Conservation (phyloP, 2,113 vertebrate species). For the Macheiramphus alcinus region DNA sequence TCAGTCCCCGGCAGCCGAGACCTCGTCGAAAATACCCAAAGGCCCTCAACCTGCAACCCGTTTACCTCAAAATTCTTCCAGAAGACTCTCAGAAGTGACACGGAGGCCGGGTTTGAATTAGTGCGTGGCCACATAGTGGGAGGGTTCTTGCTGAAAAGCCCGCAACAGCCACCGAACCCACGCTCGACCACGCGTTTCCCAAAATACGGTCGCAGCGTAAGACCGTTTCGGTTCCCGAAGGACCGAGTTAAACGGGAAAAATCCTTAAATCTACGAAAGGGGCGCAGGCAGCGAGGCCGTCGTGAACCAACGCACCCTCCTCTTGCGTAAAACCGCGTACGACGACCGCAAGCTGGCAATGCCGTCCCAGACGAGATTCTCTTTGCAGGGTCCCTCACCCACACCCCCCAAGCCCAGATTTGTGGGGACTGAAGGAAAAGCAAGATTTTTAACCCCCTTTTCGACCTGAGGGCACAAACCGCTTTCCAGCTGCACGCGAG, state of each 20-base stretch:
- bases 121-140: rapidly evolving
- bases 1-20: too few species aligned
- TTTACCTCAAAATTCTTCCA: rapidly evolving
- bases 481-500: rapidly evolving
- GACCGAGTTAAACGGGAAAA: not conserved
- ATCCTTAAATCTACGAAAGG: rapidly evolving
- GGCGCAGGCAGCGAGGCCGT: rapidly evolving
- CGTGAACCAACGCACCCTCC: rapidly evolving
- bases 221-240: rapidly evolving
- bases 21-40: too few species aligned
- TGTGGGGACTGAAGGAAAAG: rapidly evolving
- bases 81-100: rapidly evolving
- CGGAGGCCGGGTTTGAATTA: rapidly evolving
- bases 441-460: too few species aligned
- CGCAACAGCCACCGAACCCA: rapidly evolving
- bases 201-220: rapidly evolving
- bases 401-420: rapidly evolving
- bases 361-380: rapidly evolving
- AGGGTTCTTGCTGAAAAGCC: not conserved
- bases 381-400: rapidly evolving
- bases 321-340: rapidly evolving
- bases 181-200: rapidly evolving
- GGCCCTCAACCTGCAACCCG: rapidly evolving
- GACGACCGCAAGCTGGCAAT: not conserved
- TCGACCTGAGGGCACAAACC: rapidly evolving